Percentiles rank a stretch among this genome's conserved stretches.
phyloP scores from a whole-genome alignment of 2,113 vertebrate species.

The Limnothrissa miodon region DNA sequence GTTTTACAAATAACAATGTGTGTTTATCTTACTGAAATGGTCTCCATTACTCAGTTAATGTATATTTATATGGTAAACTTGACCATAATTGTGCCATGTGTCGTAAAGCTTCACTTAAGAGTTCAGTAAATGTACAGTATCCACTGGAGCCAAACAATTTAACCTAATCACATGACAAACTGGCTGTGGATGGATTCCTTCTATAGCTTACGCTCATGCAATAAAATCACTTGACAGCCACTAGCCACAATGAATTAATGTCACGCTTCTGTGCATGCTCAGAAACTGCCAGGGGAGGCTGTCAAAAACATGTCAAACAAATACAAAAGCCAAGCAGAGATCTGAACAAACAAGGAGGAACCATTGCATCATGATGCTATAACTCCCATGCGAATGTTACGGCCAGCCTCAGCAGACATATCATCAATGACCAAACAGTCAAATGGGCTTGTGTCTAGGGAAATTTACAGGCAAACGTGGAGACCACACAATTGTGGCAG shows the following conservation, averaged over 20 bases:
- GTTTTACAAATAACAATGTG: not conserved
- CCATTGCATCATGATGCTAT: too few species aligned
- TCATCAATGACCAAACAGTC: too few species aligned
- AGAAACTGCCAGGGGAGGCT: too few species aligned
- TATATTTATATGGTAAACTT: constrained; percentile 61
- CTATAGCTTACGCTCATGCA: constrained; percentile 53
- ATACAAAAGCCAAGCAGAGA: too few species aligned
- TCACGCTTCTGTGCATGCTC: constrained; percentile 51
- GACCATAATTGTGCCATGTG: constrained; percentile 50
- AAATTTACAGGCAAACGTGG: too few species aligned
- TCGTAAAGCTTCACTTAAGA: constrained; percentile 30
- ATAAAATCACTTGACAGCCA: constrained; percentile 68
- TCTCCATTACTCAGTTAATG: constrained; percentile 49
- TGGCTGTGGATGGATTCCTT: constrained; percentile 48
- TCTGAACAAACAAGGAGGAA: too few species aligned
- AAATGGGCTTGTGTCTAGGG: too few species aligned
- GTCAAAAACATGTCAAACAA: too few species aligned
- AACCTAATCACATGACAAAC: constrained; percentile 53
- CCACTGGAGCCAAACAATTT: constrained; percentile 57
- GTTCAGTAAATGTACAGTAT: constrained; percentile 59
- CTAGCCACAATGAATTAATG: constrained; percentile 65
- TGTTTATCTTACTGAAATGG: constrained; percentile 50
- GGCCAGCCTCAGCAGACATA: too few species aligned
- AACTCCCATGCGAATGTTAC: too few species aligned
- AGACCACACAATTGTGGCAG: too few species aligned